phyloP scores from a whole-genome alignment of 1,140 invertebrate genomes.

The Cyphomyrmex costatus region DNA sequence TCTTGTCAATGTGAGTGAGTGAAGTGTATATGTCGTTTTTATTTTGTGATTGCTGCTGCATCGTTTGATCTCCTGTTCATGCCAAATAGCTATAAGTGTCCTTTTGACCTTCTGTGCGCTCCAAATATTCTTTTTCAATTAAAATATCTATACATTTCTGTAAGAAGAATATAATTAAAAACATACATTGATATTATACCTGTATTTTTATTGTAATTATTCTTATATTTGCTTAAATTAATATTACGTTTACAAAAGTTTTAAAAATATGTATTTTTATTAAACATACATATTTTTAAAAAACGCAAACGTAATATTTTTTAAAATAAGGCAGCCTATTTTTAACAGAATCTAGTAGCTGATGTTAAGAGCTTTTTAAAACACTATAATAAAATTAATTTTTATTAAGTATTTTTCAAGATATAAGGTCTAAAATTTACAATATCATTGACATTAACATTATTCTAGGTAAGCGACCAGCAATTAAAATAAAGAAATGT shows the following conservation, averaged over 20 bases:
- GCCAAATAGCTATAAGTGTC: conserved; percentile 98
- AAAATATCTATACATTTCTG: conserved; percentile 99
- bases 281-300: too few species aligned
- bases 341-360: too few species aligned
- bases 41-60: conserved; percentile 76
- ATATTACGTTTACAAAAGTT: neutral
- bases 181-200: neutral
- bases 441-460: too few species aligned
- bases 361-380: too few species aligned
- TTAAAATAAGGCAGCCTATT: too few species aligned
- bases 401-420: too few species aligned
- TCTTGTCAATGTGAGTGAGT: conserved; percentile 69
- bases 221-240: conserved; percentile 42
- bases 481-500: too few species aligned
- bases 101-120: conserved; percentile 98
- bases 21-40: conserved; percentile 73
- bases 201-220: neutral
- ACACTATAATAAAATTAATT: too few species aligned
- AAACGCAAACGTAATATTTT: too few species aligned
- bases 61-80: conserved; percentile 89
- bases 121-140: conserved; percentile 99
- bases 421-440: too few species aligned
- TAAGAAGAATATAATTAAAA: conserved; percentile 82
- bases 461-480: too few species aligned
- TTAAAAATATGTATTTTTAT: conserved; percentile 3